These are phyloP conservation scores for Anhinga anhinga DNA, from an alignment of 2,113 vertebrate genomes.

Conservation along the genomic window DNA sequence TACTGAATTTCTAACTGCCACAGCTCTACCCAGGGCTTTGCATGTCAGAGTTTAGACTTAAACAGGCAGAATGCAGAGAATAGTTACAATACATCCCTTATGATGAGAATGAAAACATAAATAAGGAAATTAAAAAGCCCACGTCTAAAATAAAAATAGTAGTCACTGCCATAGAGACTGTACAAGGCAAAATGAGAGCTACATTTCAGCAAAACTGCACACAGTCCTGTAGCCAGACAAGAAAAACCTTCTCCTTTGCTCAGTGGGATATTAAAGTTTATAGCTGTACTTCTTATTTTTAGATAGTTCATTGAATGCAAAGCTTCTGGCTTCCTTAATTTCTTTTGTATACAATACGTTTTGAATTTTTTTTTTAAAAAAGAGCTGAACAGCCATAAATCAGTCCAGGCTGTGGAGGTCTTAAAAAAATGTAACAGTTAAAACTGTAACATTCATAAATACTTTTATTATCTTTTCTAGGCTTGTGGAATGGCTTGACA, in stretches of 20 bases:
- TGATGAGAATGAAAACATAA: constrained; percentile 22
- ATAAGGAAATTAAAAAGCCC: constrained; percentile 31
- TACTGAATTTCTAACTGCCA: neutral
- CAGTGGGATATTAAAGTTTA: constrained; percentile 39
- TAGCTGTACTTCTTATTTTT: constrained; percentile 33
- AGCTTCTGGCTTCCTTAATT: constrained; percentile 36
- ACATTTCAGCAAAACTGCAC: constrained; percentile 29
- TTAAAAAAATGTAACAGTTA: constrained; percentile 12
- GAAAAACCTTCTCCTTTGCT: constrained; percentile 13
- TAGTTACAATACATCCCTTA: neutral
- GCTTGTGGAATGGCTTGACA: constrained; percentile 8
- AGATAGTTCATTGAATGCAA: constrained; percentile 29
- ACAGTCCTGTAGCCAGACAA: neutral
- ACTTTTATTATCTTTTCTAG: constrained; percentile 43
- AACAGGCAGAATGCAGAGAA: neutral
- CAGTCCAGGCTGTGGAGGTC: neutral
- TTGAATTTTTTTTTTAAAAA: neutral
- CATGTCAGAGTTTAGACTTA: neutral
- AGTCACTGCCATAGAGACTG: neutral
- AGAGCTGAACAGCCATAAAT: constrained; percentile 6
- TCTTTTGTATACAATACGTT: constrained; percentile 5
- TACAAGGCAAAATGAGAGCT: neutral
- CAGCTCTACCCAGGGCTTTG: neutral
- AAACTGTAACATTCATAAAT: constrained; percentile 33
- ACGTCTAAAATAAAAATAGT: constrained; percentile 8